Evolutionary conservation across 2,113 vertebrate species (phyloP), one percentile per base, ranked within the genome.

Genomic region (Pardalotus punctatus): DNA sequence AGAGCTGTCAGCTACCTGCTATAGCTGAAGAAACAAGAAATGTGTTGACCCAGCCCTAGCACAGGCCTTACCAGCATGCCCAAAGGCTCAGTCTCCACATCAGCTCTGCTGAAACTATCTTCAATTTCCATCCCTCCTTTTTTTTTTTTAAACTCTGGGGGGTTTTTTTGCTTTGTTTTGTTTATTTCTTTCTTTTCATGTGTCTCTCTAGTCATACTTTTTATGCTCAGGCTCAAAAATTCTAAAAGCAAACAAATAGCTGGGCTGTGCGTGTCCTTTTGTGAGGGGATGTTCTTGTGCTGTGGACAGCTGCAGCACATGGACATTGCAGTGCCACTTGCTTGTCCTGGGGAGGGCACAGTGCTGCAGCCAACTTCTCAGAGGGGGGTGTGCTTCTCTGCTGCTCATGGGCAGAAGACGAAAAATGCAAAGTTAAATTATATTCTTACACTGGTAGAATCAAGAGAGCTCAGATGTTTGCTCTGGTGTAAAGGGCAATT

Each of bases 271-370:
- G 25, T 48, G 22, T 8, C 24, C 8, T 67, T 20, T 5, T 18
- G 19, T 14, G 60, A 61, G 38, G 65, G 45, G 33, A 22, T 5
- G 25, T 27, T 40, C 23, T 48, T 31, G 17, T n/a, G 54, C 42
- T 57, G 36, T 13, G 36, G 62, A 12, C 23, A 73, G 50, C 18
- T 3, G 2, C 14, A 38, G 28, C 29, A 56, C 1, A 0, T 4
- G 65, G 42, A 54, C 0, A 1, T 8, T 42, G 21, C 67, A 45
- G 57, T 4, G 50, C 20, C 29, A 6, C 33, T 42, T 73, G 13
- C 33, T 47, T 29, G n/a, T 72, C 54, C 50, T 42, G 35, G 25
- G n/a, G 8, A 50, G 25, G 14, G 35, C 80, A 90, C 13, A 47
- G 11, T 11, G 48, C 28, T 69, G 43, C 48, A 80, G 48, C 31